phyloP scores from a whole-genome alignment of 1,140 invertebrate species.

The Zophobas atratus region DNA sequence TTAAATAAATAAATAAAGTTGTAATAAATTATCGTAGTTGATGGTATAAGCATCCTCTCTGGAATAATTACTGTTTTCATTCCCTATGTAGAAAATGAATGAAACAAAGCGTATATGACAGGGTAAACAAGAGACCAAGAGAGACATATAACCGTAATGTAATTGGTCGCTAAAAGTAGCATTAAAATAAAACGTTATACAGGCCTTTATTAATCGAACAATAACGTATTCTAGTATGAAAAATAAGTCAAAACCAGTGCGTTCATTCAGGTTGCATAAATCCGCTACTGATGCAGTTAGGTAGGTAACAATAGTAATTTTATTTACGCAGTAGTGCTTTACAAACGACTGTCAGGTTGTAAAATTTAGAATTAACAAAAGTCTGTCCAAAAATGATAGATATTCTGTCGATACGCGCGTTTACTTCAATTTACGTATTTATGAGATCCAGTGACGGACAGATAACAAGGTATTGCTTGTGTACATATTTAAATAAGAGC shows the following conservation, averaged over 20 bases:
- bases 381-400: too few species aligned
- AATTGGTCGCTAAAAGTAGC: constrained; percentile 16
- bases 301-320: too few species aligned
- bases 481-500: too few species aligned
- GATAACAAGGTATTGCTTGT: too few species aligned
- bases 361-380: too few species aligned
- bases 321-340: too few species aligned
- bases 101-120: constrained; percentile 28
- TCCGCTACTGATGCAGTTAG: background rate
- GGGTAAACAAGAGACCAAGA: constrained; percentile 5
- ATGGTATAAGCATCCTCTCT: constrained; percentile 3
- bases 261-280: too few species aligned
- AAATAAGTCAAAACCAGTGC: constrained; percentile 19
- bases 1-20: background rate
- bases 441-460: too few species aligned
- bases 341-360: too few species aligned
- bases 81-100: constrained; percentile 1
- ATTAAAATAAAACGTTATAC: constrained; percentile 25
- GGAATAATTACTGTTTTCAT: constrained; percentile 34
- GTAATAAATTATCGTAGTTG: background rate
- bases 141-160: constrained; percentile 4
- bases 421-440: too few species aligned
- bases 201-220: constrained; percentile 8
- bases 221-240: constrained; percentile 9
- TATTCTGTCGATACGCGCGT: too few species aligned